Evolutionary conservation across 2,113 vertebrate species (phyloP).

Genomic region (Phrynosoma platyrhinos): DNA sequence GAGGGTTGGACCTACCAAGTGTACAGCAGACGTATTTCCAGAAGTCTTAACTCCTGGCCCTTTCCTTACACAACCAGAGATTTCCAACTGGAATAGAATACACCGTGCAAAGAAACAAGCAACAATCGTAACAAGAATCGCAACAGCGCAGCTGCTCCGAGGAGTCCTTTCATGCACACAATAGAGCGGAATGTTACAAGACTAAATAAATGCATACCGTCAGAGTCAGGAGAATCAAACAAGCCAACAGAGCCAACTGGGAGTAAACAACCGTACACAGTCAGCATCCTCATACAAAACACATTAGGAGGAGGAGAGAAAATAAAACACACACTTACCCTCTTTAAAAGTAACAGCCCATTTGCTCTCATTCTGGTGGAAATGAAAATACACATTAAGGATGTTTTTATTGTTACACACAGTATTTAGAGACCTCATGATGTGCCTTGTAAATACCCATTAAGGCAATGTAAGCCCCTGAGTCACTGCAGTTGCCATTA

Average conservation of each 20-base stretch:
- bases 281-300: constrained; percentile 44
- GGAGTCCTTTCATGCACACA: not conserved
- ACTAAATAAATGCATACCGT: constrained; percentile 8
- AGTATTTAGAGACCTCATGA: constrained; percentile 56
- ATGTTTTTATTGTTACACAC: constrained; percentile 51
- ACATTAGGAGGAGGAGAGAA: constrained; percentile 43
- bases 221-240: constrained; percentile 12
- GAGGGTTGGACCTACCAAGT: not conserved
- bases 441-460: constrained; percentile 62
- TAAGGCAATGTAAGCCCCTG: constrained; percentile 45
- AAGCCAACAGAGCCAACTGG: constrained; percentile 43
- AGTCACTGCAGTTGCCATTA: constrained; percentile 6
- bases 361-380: constrained; percentile 52
- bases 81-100: not conserved
- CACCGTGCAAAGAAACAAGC: constrained; percentile 11
- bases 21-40: not conserved
- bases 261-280: constrained; percentile 51
- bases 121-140: not conserved
- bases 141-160: constrained; percentile 29
- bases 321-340: constrained; percentile 31
- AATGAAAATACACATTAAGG: constrained; percentile 52
- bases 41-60: not conserved
- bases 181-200: not conserved
- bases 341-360: constrained; percentile 49
- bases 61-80: not conserved